Evolutionary conservation across 2,888 invertebrate species (phyloP), one percentile per base, ranked within the genome.

Genomic region (Callosobruchus maculatus): DNA sequence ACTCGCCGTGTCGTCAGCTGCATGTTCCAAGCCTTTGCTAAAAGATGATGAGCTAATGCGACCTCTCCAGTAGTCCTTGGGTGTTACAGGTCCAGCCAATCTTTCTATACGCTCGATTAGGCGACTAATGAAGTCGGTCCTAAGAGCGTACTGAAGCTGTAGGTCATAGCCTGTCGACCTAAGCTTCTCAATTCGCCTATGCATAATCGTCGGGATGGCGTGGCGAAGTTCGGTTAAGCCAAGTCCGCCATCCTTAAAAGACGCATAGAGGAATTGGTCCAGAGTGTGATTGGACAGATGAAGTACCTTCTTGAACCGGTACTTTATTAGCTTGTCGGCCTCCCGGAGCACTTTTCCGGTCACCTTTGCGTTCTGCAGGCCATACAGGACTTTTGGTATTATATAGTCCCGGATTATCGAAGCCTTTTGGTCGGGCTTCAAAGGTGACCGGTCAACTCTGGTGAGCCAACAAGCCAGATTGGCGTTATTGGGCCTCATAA

Each of bases 221-320:
- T n/a, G 21, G 0, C 79, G 22, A 0, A 82, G 74, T n/a, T 80
- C 73, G n/a, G 74, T 71, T 0, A 83, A 71, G 2, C 82, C 83
- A n/a, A 83, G 75, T 0, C 81, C 81, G 1, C 82, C 82, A 67
- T 81, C 81, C 67, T 72, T 9, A 68, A 77, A 20, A 70, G 74
- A 77, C 30, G 77, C 81, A 77, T 76, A 82, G 74, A 80, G 77
- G 77, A 71, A 81, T 80, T 80, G 83, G 83, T 78, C 81, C 74
- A 78, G 83, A 78, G 74, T 83, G 80, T 78, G 82, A 7, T 87
- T 86, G 86, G 87, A 85, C 87, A 89, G 88, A 88, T 89, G 89
- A 87, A 89, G 87, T 81, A 86, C n/a, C n/a, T n/a, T n/a, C n/a
- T n/a, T n/a, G n/a, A n/a, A n/a, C n/a, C n/a, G n/a, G n/a, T n/a